These are phyloP conservation scores for Cheumatopsyche charites DNA, from an alignment of 1,140 invertebrate species.

Conservation along the genomic window DNA sequence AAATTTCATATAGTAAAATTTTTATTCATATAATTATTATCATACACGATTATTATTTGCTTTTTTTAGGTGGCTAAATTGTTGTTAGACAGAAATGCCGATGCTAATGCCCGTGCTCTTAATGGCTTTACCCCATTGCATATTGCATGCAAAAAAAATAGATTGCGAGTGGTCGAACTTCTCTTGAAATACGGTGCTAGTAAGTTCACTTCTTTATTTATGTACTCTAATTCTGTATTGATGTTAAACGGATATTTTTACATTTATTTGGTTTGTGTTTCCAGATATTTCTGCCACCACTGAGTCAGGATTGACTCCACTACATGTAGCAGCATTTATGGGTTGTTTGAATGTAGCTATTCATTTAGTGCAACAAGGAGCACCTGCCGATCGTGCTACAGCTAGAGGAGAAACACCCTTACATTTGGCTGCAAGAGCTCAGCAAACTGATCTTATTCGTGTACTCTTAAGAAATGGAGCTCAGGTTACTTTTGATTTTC, in stretches of 20 bases:
- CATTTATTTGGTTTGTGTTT: neutral
- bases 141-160: slow-evolving; percentile 99
- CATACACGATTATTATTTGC: slow-evolving; percentile 5
- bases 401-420: slow-evolving; percentile 96
- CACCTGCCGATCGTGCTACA: slow-evolving; percentile 92
- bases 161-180: slow-evolving; percentile 95
- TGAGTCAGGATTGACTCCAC: slow-evolving; percentile 86
- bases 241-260: neutral
- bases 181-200: slow-evolving; percentile 94
- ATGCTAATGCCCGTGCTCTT: slow-evolving; percentile 93
- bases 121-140: slow-evolving; percentile 99
- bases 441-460: slow-evolving; percentile 95
- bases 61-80: slow-evolving; percentile 84
- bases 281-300: slow-evolving; percentile 70
- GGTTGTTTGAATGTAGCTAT: slow-evolving; percentile 99
- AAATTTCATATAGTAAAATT: neutral
- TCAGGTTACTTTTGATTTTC: slow-evolving; percentile 50
- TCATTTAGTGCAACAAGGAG: slow-evolving; percentile 92
- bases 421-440: slow-evolving; percentile 95
- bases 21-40: too few relatives aligned
- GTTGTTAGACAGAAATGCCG: slow-evolving; percentile 91
- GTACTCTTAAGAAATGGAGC: slow-evolving; percentile 95
- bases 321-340: slow-evolving; percentile 99
- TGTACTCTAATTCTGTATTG: neutral
- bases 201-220: slow-evolving; percentile 52